phyloP scores from a whole-genome alignment of 2,797 vertebrate genomes.

The Aldrovandia affinis region DNA sequence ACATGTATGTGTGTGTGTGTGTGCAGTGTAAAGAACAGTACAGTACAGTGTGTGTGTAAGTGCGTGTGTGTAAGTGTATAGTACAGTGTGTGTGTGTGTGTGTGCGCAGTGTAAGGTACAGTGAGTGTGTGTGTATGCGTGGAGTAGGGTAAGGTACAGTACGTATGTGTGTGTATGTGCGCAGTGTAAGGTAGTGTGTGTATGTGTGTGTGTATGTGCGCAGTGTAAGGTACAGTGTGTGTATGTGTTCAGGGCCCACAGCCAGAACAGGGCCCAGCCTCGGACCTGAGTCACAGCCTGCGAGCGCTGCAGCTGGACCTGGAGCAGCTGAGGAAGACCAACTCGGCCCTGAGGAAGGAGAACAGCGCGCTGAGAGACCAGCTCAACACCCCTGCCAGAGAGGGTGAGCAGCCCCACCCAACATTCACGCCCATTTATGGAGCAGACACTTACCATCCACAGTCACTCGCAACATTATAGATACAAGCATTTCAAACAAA shows the following conservation, averaged over 20 bases:
- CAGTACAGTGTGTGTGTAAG: background rate
- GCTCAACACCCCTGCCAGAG: constrained; percentile 56
- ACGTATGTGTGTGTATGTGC: background rate
- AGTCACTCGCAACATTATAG: background rate
- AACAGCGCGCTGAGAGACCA: constrained; percentile 78
- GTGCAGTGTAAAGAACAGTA: background rate
- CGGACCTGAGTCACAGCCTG: constrained; percentile 58
- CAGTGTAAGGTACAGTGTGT: background rate
- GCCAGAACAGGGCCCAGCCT: constrained; percentile 44
- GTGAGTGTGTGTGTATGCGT: background rate
- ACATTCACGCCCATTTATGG: background rate
- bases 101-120: background rate
- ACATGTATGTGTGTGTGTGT: background rate
- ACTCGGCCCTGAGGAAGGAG: constrained; percentile 77
- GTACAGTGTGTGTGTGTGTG: constrained; percentile 53
- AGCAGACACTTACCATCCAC: background rate
- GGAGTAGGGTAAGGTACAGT: background rate
- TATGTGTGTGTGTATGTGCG: background rate
- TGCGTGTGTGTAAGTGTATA: background rate
- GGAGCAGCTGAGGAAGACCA: constrained; percentile 76
- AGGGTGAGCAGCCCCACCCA: constrained; percentile 56
- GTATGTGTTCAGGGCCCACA: constrained; percentile 21
- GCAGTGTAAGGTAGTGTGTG: background rate
- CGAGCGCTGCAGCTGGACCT: constrained; percentile 74
- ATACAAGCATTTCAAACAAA: too few relatives aligned